A percentile compares a stretch with the other conserved stretches of the same genome.
Evolutionary conservation across 1,140 invertebrate genomes (phyloP).

Genomic region (Laupala kohalensis): DNA sequence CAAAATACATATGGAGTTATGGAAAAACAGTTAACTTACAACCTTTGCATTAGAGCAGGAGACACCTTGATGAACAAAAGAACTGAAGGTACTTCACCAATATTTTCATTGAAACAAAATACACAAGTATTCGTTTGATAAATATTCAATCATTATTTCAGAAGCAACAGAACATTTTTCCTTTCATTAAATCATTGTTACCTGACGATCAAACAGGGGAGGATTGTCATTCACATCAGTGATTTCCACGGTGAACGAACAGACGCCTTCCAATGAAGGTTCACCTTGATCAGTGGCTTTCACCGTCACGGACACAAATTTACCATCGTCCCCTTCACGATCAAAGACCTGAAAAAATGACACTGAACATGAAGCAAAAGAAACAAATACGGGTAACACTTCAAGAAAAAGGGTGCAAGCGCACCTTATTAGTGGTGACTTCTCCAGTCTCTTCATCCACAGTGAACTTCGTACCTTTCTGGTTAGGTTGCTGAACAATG

Average conservation of each 20-base stretch:
- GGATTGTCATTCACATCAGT: constrained; percentile 91
- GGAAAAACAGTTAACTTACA: not conserved
- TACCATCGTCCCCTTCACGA: constrained; percentile 87
- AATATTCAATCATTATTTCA: not conserved
- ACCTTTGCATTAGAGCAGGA: no score
- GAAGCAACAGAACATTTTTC: not conserved
- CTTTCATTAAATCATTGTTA: constrained; percentile 27
- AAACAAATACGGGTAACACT: constrained; percentile 3
- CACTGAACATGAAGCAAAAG: constrained; percentile 6
- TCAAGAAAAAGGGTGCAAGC: not conserved
- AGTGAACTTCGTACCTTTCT: constrained; percentile 89
- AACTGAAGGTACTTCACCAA: no score
- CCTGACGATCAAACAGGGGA: constrained; percentile 86
- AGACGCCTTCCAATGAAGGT: constrained; percentile 85
- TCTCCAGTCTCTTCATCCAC: constrained; percentile 90
- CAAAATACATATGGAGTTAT: not conserved
- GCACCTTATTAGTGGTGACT: constrained; percentile 79
- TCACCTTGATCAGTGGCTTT: constrained; percentile 95
- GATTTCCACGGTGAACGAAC: constrained; percentile 91
- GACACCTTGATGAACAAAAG: no score
- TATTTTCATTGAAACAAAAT: no score
- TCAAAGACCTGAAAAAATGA: constrained; percentile 60
- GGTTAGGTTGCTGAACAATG: constrained; percentile 90
- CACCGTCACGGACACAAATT: constrained; percentile 89
- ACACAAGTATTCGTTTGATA: no score